Conservation (phyloP, 2,113 vertebrate species). For the Argyrosomus japonicus region DNA sequence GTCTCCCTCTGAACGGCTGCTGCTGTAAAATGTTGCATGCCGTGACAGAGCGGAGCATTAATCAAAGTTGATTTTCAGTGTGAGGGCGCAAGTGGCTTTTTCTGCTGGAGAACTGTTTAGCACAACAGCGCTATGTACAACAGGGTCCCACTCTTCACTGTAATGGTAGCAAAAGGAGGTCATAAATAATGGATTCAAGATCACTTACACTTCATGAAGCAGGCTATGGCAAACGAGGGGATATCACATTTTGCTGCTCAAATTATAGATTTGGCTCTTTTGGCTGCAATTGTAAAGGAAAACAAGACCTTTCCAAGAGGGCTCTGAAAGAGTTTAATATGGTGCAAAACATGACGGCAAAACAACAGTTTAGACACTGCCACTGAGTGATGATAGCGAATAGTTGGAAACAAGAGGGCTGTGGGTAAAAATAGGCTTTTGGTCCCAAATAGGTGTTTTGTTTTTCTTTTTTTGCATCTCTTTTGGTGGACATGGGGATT, state of each 20-base stretch:
- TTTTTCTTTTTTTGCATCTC: background rate
- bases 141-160: constrained; percentile 72
- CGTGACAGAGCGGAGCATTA: constrained; percentile 64
- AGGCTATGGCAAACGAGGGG: constrained; percentile 67
- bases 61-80: constrained; percentile 80
- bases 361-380: constrained; percentile 66
- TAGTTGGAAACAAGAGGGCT: background rate
- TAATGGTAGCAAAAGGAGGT: constrained; percentile 83
- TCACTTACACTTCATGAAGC: constrained; percentile 84
- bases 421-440: background rate
- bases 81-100: constrained; percentile 65
- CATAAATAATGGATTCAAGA: constrained; percentile 86
- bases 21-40: constrained; percentile 70
- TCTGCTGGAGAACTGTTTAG: constrained; percentile 77
- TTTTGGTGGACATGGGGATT: background rate
- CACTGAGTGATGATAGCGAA: constrained; percentile 12
- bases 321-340: constrained; percentile 61
- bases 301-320: constrained; percentile 69
- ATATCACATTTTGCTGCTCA: constrained; percentile 65
- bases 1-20: constrained; percentile 50
- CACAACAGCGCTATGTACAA: constrained; percentile 75
- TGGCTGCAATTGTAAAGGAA: constrained; percentile 67
- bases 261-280: constrained; percentile 65
- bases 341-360: constrained; percentile 60
- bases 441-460: background rate